Base-by-base conservation (phyloP, 2,113 vertebrate genomes). In the Brachyistius frenatus region DNA sequence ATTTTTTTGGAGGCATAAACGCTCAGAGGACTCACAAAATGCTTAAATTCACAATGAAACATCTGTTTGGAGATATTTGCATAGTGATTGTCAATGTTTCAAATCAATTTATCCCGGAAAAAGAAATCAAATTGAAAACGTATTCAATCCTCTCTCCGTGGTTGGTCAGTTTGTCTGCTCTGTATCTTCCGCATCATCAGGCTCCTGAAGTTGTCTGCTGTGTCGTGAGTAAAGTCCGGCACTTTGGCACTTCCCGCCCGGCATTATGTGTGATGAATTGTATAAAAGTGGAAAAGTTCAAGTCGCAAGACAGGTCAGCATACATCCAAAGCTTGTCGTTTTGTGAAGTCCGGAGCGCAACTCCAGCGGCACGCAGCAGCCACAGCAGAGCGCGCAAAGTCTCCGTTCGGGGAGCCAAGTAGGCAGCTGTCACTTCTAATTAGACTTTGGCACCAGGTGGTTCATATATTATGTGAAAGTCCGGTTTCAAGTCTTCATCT, bases 171-270 rank as follows among this genome's bases (percentile, higher is more conserved):
- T 71, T 8, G 47, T 72, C 50, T 62, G 53, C 49, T 72, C 68
- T 50, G 60, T 10, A 39, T 89, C 67, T 72, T 81, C 65, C 62
- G 50, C 70, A 68, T 69, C n/a, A 64, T 54, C 78, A 13, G 66
- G 46, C 16, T 78, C 74, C 62, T 32, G 58, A 91, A 93, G 83
- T 92, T 92, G 87, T 53, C 44, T 37, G 50, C 62, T n/a, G 66
- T 32, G 61, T 55, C 3, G 68, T 32, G 85, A 54, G 69, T 54
- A 75, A 70, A 80, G 74, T 85, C 83, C 84, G 30, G 73, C 41
- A 71, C 58, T 66, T 46, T 39, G 52, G 32, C 56, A 4, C 52
- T 23, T 76, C 62, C 54, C 23, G 13, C 36, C 16, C 67, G 31
- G 30, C 75, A 56, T 74, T 35, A 8, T 41, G 68, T 44, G 14